Evolutionary conservation across 53 echinoderm and acorn worm species (phyloP).

Genomic region (Paracentrotus lividus): DNA sequence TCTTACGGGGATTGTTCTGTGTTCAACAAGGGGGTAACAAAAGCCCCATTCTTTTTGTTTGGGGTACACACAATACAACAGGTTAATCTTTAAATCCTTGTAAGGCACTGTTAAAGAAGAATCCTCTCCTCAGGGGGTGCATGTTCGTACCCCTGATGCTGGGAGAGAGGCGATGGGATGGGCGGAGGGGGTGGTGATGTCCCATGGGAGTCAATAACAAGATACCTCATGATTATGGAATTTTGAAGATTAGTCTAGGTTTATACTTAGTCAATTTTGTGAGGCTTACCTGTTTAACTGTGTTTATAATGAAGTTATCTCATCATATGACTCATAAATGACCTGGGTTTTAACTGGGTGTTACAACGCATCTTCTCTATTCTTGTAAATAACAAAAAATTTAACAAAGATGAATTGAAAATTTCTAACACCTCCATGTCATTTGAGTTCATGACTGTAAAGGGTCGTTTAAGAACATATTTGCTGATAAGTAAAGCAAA

Average conservation of each 20-base stretch:
- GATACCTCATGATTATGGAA: neutral
- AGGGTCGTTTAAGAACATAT: too few relatives aligned
- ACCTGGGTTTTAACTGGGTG: too few relatives aligned
- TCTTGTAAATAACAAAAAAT: too few relatives aligned
- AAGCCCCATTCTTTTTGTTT: constrained; percentile 47
- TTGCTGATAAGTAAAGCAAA: too few relatives aligned
- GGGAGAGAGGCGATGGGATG: neutral
- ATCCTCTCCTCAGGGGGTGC: constrained; percentile 4
- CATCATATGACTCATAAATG: constrained; percentile 7
- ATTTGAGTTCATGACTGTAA: too few relatives aligned
- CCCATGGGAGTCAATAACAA: too few relatives aligned
- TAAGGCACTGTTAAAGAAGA: constrained; percentile 41
- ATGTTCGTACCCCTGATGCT: constrained; percentile 18
- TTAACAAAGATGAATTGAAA: too few relatives aligned
- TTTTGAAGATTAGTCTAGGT: neutral
- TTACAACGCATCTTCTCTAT: too few relatives aligned
- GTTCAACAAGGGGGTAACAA: constrained; percentile 37
- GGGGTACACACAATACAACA: neutral
- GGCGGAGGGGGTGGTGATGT: neutral
- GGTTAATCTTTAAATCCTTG: constrained; percentile 64
- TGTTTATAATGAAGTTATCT: neutral
- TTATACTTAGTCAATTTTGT: neutral
- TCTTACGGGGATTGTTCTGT: neutral
- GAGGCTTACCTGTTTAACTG: neutral
- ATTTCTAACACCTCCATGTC: too few relatives aligned